These are phyloP conservation scores for Epinotia brunnichana DNA, from an alignment of 2,888 invertebrate genomes.

Conservation along the genomic window DNA sequence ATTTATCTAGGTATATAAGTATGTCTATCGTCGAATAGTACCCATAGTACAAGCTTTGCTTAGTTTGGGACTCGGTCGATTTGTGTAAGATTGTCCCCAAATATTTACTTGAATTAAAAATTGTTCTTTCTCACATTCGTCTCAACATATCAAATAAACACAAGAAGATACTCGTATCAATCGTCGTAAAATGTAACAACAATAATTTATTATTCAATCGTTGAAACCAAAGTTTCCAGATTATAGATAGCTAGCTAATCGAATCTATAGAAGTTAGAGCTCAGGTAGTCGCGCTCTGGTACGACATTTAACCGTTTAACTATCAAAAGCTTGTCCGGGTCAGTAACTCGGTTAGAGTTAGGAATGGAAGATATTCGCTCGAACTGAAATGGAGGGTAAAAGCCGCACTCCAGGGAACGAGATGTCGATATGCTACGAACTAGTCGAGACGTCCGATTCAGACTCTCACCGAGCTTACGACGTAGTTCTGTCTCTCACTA, in stretches of 20 bases:
- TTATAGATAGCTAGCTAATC: slow-evolving; percentile 9
- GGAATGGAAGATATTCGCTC: slow-evolving; percentile 59
- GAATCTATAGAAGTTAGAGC: slow-evolving; percentile 44
- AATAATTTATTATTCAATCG: not conserved
- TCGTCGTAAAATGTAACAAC: not conserved
- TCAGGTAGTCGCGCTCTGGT: slow-evolving; percentile 49
- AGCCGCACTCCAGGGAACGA: slow-evolving; percentile 51
- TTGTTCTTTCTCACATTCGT: not conserved
- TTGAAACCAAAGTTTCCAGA: slow-evolving; percentile 38
- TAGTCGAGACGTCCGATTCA: slow-evolving; percentile 35
- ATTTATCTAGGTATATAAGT: no score
- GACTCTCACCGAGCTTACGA: slow-evolving; percentile 20
- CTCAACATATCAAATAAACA: not conserved
- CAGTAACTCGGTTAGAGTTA: slow-evolving; percentile 64
- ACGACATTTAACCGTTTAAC: slow-evolving; percentile 64
- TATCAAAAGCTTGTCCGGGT: slow-evolving; percentile 71
- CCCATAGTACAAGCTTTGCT: no score
- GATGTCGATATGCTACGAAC: slow-evolving; percentile 50
- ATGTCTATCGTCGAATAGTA: no score
- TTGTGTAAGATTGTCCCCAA: no score
- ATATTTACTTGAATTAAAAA: no score
- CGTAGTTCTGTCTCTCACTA: slow-evolving; percentile 28
- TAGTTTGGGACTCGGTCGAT: no score
- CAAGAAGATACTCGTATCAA: not conserved
- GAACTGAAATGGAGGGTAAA: slow-evolving; percentile 64